These are phyloP conservation scores for Trypoxylus dichotomus DNA, from an alignment of 1,140 invertebrate species.

Conservation along the genomic window DNA sequence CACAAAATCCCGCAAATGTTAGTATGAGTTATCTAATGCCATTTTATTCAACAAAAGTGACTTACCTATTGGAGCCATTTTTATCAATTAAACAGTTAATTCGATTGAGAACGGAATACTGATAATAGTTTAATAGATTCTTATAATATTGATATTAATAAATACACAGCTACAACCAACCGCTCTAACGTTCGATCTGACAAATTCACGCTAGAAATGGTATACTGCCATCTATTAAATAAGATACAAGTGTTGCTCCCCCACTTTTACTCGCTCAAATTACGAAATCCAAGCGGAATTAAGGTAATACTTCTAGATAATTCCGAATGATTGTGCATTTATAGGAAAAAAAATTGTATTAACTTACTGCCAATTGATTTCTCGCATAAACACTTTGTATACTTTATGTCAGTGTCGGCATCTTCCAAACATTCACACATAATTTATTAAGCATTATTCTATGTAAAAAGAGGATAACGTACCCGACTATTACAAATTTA, in stretches of 20 bases:
- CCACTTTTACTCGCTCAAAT: not conserved
- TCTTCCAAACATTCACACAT: not conserved
- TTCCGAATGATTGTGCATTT: not conserved
- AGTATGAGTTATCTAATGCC: not conserved
- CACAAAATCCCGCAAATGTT: not conserved
- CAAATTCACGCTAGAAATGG: not conserved
- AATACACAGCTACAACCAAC: not conserved
- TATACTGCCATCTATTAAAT: constrained; percentile 9
- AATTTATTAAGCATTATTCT: not conserved
- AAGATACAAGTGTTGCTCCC: not conserved
- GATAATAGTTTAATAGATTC: not conserved
- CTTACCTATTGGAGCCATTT: constrained; percentile 60
- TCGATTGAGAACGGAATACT: not conserved
- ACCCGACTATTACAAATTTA: no score
- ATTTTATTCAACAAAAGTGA: constrained; percentile 21
- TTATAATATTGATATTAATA: not conserved
- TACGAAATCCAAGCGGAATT: not conserved
- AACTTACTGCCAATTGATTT: not conserved
- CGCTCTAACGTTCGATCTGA: not conserved
- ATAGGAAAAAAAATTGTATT: not conserved
- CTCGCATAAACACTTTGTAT: not conserved
- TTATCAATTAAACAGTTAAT: constrained; percentile 32
- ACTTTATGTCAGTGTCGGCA: not conserved
- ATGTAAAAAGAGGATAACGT: no score
- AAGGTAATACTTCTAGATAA: not conserved